These are phyloP conservation scores for Ecdyonurus torrentis DNA, from an alignment of 2,888 invertebrate species.

Conservation along the genomic window DNA sequence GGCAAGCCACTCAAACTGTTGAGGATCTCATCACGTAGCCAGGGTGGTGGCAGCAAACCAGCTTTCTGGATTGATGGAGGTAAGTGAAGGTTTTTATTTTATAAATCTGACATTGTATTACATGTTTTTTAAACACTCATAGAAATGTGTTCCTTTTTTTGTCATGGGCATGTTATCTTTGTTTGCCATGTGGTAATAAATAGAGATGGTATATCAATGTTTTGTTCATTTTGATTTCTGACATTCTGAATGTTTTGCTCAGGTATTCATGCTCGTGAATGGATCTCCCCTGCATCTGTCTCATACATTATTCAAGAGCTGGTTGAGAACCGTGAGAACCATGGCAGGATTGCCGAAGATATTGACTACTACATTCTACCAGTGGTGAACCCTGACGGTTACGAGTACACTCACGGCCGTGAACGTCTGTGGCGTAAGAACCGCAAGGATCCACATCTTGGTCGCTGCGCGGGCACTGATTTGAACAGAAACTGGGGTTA, in stretches of 20 bases:
- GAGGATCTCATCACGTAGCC: slow-evolving; percentile 18
- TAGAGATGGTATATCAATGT: too few species aligned
- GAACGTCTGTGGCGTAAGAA: slow-evolving; percentile 78
- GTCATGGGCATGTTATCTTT: too few species aligned
- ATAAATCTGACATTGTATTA: too few species aligned
- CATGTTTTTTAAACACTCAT: too few species aligned
- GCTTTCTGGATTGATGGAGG: slow-evolving; percentile 29
- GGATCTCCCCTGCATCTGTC: slow-evolving; percentile 67
- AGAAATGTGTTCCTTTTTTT: too few species aligned
- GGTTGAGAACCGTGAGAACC: slow-evolving; percentile 47
- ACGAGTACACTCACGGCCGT: slow-evolving; percentile 64
- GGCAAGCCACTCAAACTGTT: slow-evolving; percentile 53
- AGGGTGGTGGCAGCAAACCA: slow-evolving; percentile 14
- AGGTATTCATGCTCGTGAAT: slow-evolving; percentile 79
- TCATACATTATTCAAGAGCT: slow-evolving; percentile 57
- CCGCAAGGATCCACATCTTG: slow-evolving; percentile 35
- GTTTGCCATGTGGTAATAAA: too few species aligned
- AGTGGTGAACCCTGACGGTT: slow-evolving; percentile 70
- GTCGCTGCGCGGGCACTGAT: slow-evolving; percentile 57
- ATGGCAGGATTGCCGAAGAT: slow-evolving; percentile 30
- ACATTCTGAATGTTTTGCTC: too few species aligned
- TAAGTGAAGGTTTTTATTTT: slow-evolving; percentile 1
- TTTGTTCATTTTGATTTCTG: too few species aligned
- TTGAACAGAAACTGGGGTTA: slow-evolving; percentile 78
- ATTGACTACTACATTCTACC: slow-evolving; percentile 43